Conservation (phyloP, 1,140 invertebrate genomes). For the Drosophila ironensis region DNA sequence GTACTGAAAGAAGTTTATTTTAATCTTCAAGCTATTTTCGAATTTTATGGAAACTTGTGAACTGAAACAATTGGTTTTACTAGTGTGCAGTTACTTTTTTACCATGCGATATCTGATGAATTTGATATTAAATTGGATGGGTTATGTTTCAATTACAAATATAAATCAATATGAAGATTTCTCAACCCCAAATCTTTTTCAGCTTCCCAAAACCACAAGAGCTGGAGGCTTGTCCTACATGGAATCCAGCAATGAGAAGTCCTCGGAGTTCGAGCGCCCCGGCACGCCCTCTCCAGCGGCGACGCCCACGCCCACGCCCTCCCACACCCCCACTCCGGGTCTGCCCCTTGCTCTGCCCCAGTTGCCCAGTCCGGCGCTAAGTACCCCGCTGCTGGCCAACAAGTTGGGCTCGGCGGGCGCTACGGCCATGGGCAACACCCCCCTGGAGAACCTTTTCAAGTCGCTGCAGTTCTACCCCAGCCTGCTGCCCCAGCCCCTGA, state of each 20-base stretch:
- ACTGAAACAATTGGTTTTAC: too few species aligned
- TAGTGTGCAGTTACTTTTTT: too few species aligned
- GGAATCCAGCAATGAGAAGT: constrained; percentile 47
- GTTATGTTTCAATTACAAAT: too few species aligned
- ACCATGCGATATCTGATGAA: too few species aligned
- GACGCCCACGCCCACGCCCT: constrained; percentile 31
- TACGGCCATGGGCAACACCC: constrained; percentile 36
- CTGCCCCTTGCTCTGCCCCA: constrained; percentile 41
- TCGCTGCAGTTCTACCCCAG: constrained; percentile 80
- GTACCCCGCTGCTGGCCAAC: constrained; percentile 50
- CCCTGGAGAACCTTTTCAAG: constrained; percentile 78
- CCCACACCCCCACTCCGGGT: constrained; percentile 41
- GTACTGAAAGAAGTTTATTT: too few species aligned
- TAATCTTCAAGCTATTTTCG: too few species aligned
- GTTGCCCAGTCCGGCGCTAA: constrained; percentile 41
- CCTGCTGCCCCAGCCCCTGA: constrained; percentile 73
- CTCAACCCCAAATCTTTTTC: not conserved
- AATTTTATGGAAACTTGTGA: too few species aligned
- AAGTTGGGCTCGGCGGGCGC: constrained; percentile 51
- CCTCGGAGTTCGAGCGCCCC: constrained; percentile 40
- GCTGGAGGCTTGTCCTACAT: constrained; percentile 11
- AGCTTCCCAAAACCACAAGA: constrained; percentile 61
- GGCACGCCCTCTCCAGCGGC: constrained; percentile 51
- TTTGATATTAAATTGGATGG: too few species aligned
- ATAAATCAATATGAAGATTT: not conserved